Base-by-base conservation (phyloP, 2,888 invertebrate genomes). In the Craniophora ligustri region DNA sequence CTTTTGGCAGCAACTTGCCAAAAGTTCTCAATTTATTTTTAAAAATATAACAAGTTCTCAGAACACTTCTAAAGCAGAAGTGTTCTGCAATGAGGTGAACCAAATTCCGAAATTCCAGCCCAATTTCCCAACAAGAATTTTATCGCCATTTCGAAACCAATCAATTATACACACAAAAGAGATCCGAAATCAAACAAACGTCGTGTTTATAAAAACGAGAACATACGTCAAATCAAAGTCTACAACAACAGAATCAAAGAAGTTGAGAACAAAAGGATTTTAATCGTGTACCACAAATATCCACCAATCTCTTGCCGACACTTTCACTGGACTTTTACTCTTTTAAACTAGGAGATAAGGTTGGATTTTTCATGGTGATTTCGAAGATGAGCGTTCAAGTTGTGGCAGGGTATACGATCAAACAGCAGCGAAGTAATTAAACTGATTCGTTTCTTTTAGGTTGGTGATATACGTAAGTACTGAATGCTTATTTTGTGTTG, bases 161-260 rank as follows among this genome's bases (percentile, higher is more conserved):
- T 73, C 62, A 72, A 73, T 70, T 62, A 72, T 53, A 48, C 31
- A 50, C 28, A 67, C 65, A 67, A 55, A 70, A 59, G 47, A 67
- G 42, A 39, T 50, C 31, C 13, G 44, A 67, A 64, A 42, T 40
- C 63, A 72, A 66, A 61, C 46, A 67, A 50, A 61, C 57, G 48
- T 16, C 10, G 32, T 72, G 71, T 75, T 75, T 74, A 66, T 39
- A 59, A 46, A 67, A 39, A 41, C 41, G 32, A 23, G 51, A 45
- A 60, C 62, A 61, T 50, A 68, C 61, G 76, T 76, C 76, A 76
- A 75, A 69, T 68, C 64, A 67, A 64, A 74, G 67, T 63, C 63
- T 61, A 64, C 70, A 72, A 60, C 44, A 42, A 41, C 44, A 61
- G 59, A 67, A 81, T 83, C 84, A 84, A 84, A 84, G 84, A 69